Base-by-base conservation (phyloP, 2,888 invertebrate species). In the Eupithecia pulchellata region DNA sequence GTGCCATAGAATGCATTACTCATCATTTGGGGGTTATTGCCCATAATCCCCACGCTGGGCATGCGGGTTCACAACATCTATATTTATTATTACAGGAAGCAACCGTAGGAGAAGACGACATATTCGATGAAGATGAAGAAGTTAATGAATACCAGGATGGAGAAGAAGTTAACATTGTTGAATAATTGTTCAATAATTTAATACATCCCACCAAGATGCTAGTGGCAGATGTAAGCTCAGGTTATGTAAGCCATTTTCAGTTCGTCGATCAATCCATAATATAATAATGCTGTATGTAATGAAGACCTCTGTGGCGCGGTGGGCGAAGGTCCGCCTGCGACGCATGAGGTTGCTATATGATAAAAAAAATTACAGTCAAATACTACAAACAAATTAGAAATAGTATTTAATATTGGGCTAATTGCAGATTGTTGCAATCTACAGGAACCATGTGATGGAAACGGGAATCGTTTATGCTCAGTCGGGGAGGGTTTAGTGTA, bases 121-220 rank as follows among this genome's bases (percentile, higher is more conserved):
- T 60, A 9, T 60, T 60, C 11, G 58, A 60, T 9, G 58, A 60
- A n/a, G 58, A 60, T n/a, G 58, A 60, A 32, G 58, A 60, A 30
- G 29, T 30, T 1, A 30, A 29, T 3, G 58, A 60, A 20, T 52
- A 52, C 4, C 58, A 60, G 9, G 58, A 60, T 11, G 11, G 30
- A n/a, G 58, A 60, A 0, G 58, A n/a, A 2, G 32, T 57, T 2
- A 9, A n/a, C n/a, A n/a, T 32, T 4, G 58, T 5, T 9, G 58
- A 60, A 30, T 30, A 4, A n/a, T n/a, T 4, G 6, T 32, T 27
- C 32, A 58, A 58, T 14, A n/a, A 20, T 20, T 9, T 47, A 8
- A 9, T 47, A 52, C 13, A 20, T 52, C 52, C 52, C 52, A 52
- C 52, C 52, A 52, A 52, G 52, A 52, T 25, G 13, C 25, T 52